These are phyloP conservation scores for Batillaria attramentaria DNA, from an alignment of 1,140 invertebrate species.

Conservation along the genomic window DNA sequence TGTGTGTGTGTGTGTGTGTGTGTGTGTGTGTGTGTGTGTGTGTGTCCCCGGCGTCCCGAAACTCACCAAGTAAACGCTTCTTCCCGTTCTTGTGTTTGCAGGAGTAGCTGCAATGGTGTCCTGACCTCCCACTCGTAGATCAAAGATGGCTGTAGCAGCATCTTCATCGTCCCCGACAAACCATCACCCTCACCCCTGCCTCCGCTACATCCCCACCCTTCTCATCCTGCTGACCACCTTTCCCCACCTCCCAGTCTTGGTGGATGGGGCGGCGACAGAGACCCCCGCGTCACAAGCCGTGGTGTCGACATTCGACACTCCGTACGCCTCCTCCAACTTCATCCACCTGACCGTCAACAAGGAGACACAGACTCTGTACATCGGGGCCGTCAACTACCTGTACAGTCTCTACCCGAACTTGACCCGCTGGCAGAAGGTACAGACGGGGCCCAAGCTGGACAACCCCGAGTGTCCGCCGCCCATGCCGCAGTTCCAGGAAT, in stretches of 20 bases:
- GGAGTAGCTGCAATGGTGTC: slow-evolving; percentile 25
- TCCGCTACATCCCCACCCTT: not conserved
- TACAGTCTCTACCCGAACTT: slow-evolving; percentile 81
- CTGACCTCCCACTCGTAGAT: not conserved
- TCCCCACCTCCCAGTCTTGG: not conserved
- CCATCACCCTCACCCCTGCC: not conserved
- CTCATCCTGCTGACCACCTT: not conserved
- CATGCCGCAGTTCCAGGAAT: slow-evolving; percentile 12
- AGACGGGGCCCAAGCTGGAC: slow-evolving; percentile 92
- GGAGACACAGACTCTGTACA: slow-evolving; percentile 91
- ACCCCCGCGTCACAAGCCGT: slow-evolving; percentile 25
- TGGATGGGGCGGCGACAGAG: not conserved
- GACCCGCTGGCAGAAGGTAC: slow-evolving; percentile 81
- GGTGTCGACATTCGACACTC: slow-evolving; percentile 37
- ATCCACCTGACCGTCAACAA: slow-evolving; percentile 92
- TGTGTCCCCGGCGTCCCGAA: too few species aligned
- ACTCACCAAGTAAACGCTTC: too few species aligned
- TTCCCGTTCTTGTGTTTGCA: not conserved
- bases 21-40: too few species aligned
- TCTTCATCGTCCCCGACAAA: not conserved
- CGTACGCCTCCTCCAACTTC: slow-evolving; percentile 53
- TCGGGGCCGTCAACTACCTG: slow-evolving; percentile 93
- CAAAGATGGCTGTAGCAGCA: not conserved
- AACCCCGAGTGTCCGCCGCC: slow-evolving; percentile 82
- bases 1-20: too few species aligned